phyloP scores from a whole-genome alignment of 2,113 vertebrate species.

The Gambusia holbrooki region DNA sequence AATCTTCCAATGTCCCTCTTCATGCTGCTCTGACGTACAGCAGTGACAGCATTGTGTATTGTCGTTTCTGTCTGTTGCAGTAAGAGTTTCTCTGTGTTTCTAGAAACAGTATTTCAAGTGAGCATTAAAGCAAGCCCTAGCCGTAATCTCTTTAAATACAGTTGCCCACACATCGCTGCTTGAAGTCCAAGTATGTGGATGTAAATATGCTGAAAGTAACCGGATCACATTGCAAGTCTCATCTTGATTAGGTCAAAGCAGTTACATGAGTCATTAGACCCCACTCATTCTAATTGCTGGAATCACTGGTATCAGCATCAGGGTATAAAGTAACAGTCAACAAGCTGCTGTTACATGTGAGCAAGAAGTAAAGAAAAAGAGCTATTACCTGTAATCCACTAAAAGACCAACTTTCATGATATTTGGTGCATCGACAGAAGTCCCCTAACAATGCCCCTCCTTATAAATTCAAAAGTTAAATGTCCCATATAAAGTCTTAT shows the following conservation, averaged over 20 bases:
- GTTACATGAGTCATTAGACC: constrained; percentile 4
- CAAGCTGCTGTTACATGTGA: not conserved
- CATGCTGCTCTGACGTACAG: too few relatives aligned
- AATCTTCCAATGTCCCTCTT: too few relatives aligned
- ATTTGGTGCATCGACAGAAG: not conserved
- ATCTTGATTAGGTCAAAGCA: not conserved
- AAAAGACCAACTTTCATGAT: not conserved
- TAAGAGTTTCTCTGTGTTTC: too few relatives aligned
- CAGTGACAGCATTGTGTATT: too few relatives aligned
- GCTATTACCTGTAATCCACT: not conserved
- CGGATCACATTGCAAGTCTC: not conserved
- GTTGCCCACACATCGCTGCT: not conserved
- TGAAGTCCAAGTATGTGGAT: not conserved
- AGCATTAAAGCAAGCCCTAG: too few relatives aligned
- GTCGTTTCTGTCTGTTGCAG: too few relatives aligned
- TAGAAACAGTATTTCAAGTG: too few relatives aligned
- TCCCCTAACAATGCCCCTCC: too few relatives aligned
- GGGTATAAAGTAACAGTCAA: not conserved
- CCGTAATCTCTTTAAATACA: too few relatives aligned
- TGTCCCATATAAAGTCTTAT: not conserved
- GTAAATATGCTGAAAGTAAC: not conserved
- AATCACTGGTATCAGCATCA: not conserved
- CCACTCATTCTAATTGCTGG: not conserved
- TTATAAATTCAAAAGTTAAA: not conserved
- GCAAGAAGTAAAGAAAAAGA: not conserved